These are phyloP conservation scores for Zhengitettix transpicula DNA, from an alignment of 2,888 invertebrate genomes.

Conservation along the genomic window DNA sequence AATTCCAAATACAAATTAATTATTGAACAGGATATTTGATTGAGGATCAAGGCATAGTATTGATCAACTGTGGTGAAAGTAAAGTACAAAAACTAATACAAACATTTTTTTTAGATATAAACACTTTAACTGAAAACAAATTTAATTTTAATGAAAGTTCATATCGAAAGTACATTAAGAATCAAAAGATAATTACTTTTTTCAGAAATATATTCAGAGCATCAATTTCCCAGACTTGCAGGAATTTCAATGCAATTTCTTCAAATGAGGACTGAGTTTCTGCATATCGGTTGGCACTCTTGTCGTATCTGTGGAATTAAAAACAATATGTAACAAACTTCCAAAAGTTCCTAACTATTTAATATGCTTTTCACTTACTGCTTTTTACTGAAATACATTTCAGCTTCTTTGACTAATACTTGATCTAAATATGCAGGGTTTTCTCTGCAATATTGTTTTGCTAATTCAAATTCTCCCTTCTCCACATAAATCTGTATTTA, in stretches of 20 bases:
- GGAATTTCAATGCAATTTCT: slow-evolving; percentile 81
- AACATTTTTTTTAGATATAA: too few relatives aligned
- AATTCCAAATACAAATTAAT: too few relatives aligned
- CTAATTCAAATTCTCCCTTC: slow-evolving; percentile 68
- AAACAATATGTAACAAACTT: not conserved
- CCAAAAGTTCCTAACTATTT: not conserved
- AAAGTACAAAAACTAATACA: too few relatives aligned
- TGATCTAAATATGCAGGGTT: slow-evolving; percentile 69
- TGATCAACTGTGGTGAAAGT: too few relatives aligned
- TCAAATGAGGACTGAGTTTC: slow-evolving; percentile 87
- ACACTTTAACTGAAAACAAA: too few relatives aligned
- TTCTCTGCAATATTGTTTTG: slow-evolving; percentile 66
- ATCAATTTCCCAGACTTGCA: slow-evolving; percentile 61
- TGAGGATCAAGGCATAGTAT: too few relatives aligned
- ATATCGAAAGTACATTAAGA: too few relatives aligned
- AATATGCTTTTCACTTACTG: slow-evolving; percentile 28
- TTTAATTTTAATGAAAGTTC: too few relatives aligned
- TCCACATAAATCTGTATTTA: slow-evolving; percentile 57
- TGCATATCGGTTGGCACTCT: slow-evolving; percentile 77
- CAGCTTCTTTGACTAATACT: slow-evolving; percentile 77
- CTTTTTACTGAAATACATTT: slow-evolving; percentile 59
- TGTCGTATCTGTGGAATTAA: slow-evolving; percentile 36
- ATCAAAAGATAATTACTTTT: slow-evolving; percentile 25
- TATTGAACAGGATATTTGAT: too few relatives aligned
- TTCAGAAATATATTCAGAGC: slow-evolving; percentile 79